Evolutionary conservation across 1,140 invertebrate species (phyloP).

Genomic region (Tyrophagus putrescentiae): DNA sequence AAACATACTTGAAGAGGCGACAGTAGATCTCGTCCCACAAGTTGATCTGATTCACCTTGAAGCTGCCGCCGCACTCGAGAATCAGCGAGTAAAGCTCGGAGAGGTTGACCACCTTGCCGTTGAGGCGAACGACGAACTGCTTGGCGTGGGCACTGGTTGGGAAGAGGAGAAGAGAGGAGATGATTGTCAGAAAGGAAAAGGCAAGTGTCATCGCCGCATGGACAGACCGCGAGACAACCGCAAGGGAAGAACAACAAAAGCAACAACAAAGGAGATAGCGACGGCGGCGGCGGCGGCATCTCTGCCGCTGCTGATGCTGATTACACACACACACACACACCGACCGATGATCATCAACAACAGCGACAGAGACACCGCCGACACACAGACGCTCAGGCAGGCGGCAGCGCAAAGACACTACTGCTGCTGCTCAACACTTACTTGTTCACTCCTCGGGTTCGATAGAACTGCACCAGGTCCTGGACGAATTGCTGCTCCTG

Average conservation of each 20-base stretch:
- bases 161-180: not conserved
- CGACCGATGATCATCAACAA: no score
- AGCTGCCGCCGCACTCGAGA: constrained; percentile 22
- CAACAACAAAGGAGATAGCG: not conserved
- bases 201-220: no score
- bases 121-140: constrained; percentile 19
- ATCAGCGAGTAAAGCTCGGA: constrained; percentile 18
- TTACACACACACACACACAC: no score
- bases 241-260: no score
- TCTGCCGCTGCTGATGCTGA: no score
- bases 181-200: no score
- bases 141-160: not conserved
- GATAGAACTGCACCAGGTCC: constrained; percentile 19
- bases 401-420: no score
- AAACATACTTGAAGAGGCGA: constrained; percentile 19
- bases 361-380: no score
- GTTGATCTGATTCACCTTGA: constrained; percentile 21
- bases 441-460: constrained; percentile 17
- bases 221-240: no score
- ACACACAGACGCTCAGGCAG: no score
- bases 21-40: constrained; percentile 21
- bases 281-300: no score
- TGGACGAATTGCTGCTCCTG: constrained; percentile 14
- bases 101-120: constrained; percentile 21
- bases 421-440: not conserved